Conservation (phyloP, 2,888 invertebrate species). For the Hoplodrina blanda region DNA sequence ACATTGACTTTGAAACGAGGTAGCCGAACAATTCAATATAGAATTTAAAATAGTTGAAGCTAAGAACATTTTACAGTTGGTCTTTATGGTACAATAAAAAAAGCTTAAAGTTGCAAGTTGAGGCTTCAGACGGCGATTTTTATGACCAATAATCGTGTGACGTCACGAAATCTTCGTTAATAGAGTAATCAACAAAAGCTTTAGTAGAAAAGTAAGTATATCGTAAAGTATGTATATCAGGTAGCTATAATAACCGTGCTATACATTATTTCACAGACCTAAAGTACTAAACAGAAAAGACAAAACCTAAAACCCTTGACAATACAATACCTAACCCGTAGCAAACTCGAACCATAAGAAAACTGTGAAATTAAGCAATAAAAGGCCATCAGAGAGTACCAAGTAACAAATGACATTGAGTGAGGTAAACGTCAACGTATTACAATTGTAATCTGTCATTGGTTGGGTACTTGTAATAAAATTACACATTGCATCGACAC, state of each 20-base stretch:
- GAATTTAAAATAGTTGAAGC: constrained; percentile 2
- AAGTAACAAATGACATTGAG: constrained; percentile 70
- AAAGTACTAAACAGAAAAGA: not conserved
- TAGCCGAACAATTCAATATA: constrained; percentile 17
- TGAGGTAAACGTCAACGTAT: constrained; percentile 60
- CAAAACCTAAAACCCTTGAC: not conserved
- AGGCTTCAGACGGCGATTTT: constrained; percentile 43
- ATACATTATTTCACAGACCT: not conserved
- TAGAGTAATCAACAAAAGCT: constrained; percentile 11
- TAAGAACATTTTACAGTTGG: constrained; percentile 11
- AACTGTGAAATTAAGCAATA: constrained; percentile 57
- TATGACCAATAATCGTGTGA: constrained; percentile 42
- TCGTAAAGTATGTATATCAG: not conserved
- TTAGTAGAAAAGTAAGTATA: constrained; percentile 10
- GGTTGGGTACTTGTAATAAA: constrained; percentile 66
- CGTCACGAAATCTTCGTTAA: constrained; percentile 55
- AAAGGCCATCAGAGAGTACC: constrained; percentile 57
- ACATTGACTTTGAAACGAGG: constrained; percentile 44
- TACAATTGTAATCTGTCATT: constrained; percentile 68
- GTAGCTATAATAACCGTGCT: not conserved
- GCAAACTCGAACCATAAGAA: constrained; percentile 36
- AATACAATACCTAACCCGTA: constrained; percentile 8
- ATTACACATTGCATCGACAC: constrained; percentile 71
- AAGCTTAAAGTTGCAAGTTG: constrained; percentile 36
- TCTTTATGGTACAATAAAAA: constrained; percentile 36